Percentiles rank a stretch among this genome's conserved stretches.
phyloP scores from a whole-genome alignment of 2,113 vertebrate genomes.

The Thinocorus orbignyianus region DNA sequence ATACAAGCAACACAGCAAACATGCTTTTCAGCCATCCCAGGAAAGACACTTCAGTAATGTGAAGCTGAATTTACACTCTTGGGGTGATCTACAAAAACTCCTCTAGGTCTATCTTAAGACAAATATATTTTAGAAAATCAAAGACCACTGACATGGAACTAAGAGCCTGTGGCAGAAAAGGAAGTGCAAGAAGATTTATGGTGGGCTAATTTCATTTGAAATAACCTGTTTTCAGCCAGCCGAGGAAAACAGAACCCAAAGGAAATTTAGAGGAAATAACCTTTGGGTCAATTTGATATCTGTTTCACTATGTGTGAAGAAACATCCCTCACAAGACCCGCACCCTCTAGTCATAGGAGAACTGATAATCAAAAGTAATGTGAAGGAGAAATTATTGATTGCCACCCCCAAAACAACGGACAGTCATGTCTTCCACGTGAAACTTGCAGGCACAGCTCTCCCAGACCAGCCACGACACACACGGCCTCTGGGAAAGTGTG shows the following conservation, averaged over 20 bases:
- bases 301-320: slow-evolving; percentile 26
- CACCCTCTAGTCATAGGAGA: background rate
- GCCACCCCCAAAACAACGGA: accelerated
- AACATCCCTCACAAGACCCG: slow-evolving; percentile 21
- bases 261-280: slow-evolving; percentile 61
- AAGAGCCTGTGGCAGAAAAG: slow-evolving; percentile 36
- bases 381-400: background rate
- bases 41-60: background rate
- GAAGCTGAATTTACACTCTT: background rate
- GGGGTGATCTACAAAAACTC: background rate
- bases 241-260: slow-evolving; percentile 40
- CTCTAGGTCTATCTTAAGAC: background rate
- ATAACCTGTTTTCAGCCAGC: slow-evolving; percentile 44
- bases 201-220: slow-evolving; percentile 48
- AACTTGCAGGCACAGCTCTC: background rate
- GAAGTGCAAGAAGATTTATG: slow-evolving; percentile 43
- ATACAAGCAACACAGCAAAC: background rate
- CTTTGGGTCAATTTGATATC: slow-evolving; percentile 51
- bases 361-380: background rate
- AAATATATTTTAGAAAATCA: background rate
- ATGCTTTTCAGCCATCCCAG: background rate
- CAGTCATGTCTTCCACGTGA: background rate
- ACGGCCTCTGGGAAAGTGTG: accelerated
- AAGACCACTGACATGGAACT: background rate
- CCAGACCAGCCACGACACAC: accelerated